These are phyloP conservation scores for Aelia acuminata DNA, from an alignment of 2,888 invertebrate species.

Conservation along the genomic window DNA sequence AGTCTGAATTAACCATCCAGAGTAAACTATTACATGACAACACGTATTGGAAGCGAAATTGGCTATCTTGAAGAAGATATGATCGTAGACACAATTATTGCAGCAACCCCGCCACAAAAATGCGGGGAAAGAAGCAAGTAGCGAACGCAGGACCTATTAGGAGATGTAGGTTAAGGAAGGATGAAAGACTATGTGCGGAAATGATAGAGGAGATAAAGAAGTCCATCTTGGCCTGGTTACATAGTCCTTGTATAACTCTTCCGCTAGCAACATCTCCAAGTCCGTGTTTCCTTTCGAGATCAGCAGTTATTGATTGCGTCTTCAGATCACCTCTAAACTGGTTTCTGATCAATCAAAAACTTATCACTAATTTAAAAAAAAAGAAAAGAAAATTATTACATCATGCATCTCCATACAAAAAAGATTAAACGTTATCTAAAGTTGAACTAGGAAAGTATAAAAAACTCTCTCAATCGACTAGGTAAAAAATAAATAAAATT, in stretches of 20 bases:
- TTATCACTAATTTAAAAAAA: no score
- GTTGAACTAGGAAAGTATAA: no score
- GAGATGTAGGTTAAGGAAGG: slow-evolving; percentile 31
- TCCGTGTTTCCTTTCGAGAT: slow-evolving; percentile 22
- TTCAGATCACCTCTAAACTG: background rate
- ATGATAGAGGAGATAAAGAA: slow-evolving; percentile 26
- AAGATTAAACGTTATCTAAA: no score
- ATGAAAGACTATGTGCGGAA: slow-evolving; percentile 23
- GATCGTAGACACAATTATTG: background rate
- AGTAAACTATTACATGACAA: background rate
- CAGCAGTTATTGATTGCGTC: slow-evolving; percentile 10
- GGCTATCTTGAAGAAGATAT: background rate
- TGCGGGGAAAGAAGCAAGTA: background rate
- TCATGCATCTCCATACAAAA: background rate
- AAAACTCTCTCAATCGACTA: no score
- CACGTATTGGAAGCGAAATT: slow-evolving; percentile 9
- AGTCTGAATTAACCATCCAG: background rate
- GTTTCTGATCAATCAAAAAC: background rate
- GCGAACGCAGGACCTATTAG: background rate
- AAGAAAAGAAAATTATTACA: background rate
- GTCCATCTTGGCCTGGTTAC: background rate
- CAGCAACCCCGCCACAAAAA: background rate
- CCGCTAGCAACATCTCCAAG: background rate
- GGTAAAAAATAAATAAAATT: no score
- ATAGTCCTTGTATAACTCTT: slow-evolving; percentile 20